Base-by-base conservation (phyloP, 2,113 vertebrate genomes). In the Gracilinanus agilis region DNA sequence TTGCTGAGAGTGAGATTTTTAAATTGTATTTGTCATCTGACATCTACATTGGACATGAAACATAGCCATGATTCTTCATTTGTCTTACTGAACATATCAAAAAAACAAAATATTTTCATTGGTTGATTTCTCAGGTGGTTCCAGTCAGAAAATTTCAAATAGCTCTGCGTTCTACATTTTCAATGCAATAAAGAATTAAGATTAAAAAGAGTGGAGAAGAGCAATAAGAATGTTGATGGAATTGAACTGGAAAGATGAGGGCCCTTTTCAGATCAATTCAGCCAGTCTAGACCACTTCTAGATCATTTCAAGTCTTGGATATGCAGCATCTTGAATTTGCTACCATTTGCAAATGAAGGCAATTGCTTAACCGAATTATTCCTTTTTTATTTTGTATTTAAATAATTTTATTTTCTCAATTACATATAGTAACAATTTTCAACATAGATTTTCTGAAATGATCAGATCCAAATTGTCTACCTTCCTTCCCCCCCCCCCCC, bases 241-340 rank as follows among this genome's bases (percentile, higher is more conserved):
- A 67, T n/a, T 75, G 61, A 75, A 12, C n/a, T 75, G 61, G 61
- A 75, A 75, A 75, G 61, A 75, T 75, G 13, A 75, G 12, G 61
- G 34, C 29, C 27, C 27, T 75, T n/a, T 75, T 75, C 29, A n/a
- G 29, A n/a, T n/a, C 34, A n/a, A 75, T 34, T n/a, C 13, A n/a
- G 61, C 29, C 34, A 75, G 4, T 19, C 4, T 75, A 75, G 34
- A 67, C 34, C n/a, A n/a, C 92, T 96, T 96, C 27, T 93, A 94
- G 91, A 90, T 58, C 54, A 92, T 61, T 95, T 44, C 55, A 67
- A 54, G 44, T 93, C 92, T 93, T 44, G 83, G 91, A 27, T 27
- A 1, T 92, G 55, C 27, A 55, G 34, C 92, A 9, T 90, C 55
- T 96, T 93, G 24, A 54, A 40, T 21, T 55, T 92, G 49, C 44